Conservation (phyloP, 2,888 invertebrate genomes). For the Plebejus melissa region DNA sequence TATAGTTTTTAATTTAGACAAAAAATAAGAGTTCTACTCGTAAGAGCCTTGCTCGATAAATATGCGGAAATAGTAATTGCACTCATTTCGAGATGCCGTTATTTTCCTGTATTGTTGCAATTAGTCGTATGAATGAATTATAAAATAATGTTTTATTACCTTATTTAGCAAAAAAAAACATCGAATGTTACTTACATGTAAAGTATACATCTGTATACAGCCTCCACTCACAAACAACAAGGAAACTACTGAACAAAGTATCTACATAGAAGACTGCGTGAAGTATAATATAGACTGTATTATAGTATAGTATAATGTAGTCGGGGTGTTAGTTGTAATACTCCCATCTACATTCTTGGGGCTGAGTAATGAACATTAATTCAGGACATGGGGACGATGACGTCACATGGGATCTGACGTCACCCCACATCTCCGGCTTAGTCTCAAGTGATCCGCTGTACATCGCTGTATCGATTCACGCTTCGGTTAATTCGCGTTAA, state of each 20-base stretch:
- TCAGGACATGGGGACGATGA: conserved; percentile 56
- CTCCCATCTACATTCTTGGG: conserved; percentile 5
- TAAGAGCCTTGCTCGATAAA: too few species aligned
- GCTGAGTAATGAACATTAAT: conserved; percentile 36
- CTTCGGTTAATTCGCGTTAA: conserved; percentile 29
- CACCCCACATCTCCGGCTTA: conserved; percentile 55
- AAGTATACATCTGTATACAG: neutral
- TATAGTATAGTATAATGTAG: neutral
- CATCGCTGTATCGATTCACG: conserved; percentile 42
- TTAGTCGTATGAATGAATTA: too few species aligned
- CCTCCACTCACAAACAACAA: neutral
- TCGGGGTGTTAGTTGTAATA: conserved; percentile 17
- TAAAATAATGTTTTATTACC: too few species aligned
- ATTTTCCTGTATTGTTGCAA: too few species aligned
- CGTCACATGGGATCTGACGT: conserved; percentile 71
- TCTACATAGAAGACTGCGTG: neutral
- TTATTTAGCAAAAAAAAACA: too few species aligned
- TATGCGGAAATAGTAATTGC: too few species aligned
- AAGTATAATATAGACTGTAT: neutral
- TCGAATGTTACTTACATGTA: neutral
- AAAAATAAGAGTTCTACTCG: too few species aligned
- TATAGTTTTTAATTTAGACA: too few species aligned
- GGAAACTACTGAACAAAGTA: neutral
- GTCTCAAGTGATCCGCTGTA: conserved; percentile 52
- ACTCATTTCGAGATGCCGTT: too few species aligned